A percentile compares a stretch with the other conserved stretches of the same genome.
phyloP scores from a whole-genome alignment of 2,888 invertebrate species.

The Heliothis peltigera region DNA sequence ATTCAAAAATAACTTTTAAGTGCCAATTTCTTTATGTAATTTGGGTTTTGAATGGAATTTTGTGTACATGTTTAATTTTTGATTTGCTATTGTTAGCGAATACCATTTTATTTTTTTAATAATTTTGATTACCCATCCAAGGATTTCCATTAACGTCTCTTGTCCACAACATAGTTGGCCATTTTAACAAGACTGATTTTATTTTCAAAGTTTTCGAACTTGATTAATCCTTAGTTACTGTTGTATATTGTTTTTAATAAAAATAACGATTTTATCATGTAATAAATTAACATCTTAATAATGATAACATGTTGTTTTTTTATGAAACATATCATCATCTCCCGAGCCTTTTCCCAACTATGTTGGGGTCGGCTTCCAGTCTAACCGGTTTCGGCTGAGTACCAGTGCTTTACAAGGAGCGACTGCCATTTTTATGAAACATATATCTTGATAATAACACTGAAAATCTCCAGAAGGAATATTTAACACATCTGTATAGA shows the following conservation, averaged over 20 bases:
- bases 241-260: conserved; percentile 87
- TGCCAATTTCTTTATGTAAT: conserved; percentile 78
- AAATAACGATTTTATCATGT: conserved; percentile 87
- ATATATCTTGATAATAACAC: not conserved
- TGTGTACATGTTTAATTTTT: conserved; percentile 76
- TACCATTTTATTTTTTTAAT: conserved; percentile 75
- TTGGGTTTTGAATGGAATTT: conserved; percentile 77
- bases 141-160: conserved; percentile 79
- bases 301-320: conserved; percentile 59
- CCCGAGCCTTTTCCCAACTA: no score
- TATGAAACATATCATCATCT: no score
- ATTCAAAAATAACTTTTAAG: conserved; percentile 70
- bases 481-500: no score
- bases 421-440: not conserved
- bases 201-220: conserved; percentile 85
- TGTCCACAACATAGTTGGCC: conserved; percentile 84
- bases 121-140: conserved; percentile 74
- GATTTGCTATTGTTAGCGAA: conserved; percentile 75
- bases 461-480: no score
- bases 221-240: conserved; percentile 88
- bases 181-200: conserved; percentile 91
- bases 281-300: conserved; percentile 88
- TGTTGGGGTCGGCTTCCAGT: no score
- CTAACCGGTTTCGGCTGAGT: no score
- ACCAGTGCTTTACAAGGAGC: no score